These are phyloP conservation scores for Pocillopora meandrina DNA, from an alignment of 92 coral and sea anemone genomes.

Conservation along the genomic window DNA sequence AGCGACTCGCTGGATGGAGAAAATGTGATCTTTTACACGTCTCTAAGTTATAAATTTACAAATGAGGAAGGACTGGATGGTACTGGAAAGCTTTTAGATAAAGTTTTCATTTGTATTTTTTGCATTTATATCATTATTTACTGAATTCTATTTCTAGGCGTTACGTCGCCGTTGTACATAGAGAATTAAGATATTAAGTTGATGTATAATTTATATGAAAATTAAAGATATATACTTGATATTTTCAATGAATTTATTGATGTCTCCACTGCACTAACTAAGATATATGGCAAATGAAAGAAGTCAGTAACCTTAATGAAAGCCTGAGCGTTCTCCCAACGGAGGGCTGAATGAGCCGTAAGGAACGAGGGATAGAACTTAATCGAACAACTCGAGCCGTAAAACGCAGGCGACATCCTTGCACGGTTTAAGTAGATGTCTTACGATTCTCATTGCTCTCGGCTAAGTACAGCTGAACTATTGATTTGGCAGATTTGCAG, in stretches of 20 bases:
- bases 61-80: too few species aligned
- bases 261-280: neutral
- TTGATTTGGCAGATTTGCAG: too few species aligned
- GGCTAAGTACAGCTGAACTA: too few species aligned
- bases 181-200: constrained; percentile 16
- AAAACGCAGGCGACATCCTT: too few species aligned
- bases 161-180: constrained; percentile 3
- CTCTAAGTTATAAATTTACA: too few species aligned
- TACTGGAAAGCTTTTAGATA: constrained; percentile 1
- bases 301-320: too few species aligned
- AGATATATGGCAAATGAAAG: neutral
- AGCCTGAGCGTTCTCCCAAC: too few species aligned
- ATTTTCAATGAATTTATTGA: neutral
- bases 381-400: too few species aligned
- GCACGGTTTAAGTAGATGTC: too few species aligned
- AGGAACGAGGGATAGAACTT: too few species aligned
- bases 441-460: too few species aligned
- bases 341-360: too few species aligned
- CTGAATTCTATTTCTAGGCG: constrained; percentile 10
- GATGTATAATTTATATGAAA: constrained; percentile 21
- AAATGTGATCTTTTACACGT: neutral
- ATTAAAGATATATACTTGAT: constrained; percentile 3
- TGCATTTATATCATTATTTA: constrained; percentile 30
- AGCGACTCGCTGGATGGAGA: neutral
- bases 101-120: constrained; percentile 23